Base-by-base conservation (phyloP, 2,113 vertebrate species). In the Corythaeola cristata region DNA sequence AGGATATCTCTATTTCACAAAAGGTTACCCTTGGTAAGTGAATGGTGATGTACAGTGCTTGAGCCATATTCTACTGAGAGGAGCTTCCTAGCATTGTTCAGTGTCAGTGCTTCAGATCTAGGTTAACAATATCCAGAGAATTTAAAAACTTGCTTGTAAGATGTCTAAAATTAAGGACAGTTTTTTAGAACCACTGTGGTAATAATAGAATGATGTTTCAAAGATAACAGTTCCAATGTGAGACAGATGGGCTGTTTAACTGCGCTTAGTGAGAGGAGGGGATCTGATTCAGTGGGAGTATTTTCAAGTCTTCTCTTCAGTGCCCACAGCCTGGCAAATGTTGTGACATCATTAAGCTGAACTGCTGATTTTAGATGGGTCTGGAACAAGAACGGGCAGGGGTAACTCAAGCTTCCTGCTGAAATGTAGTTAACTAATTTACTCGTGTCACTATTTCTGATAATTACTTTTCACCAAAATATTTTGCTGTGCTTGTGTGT, bases 381-480 rank as follows among this genome's bases (percentile, higher is more conserved):
- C 96, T 98, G 96, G 96, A 98, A 98, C 97, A 97, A 97, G 98
- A 98, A 98, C 50, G 94, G 97, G 98, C 98, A 98, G 95, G 97
- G 94, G 95, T 96, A 97, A 98, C 97, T 98, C 98, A 98, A 98
- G 95, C 96, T 97, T 98, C 97, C 95, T 77, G 82, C 96, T 97
- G 97, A 98, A 98, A 98, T 97, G 95, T 94, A 97, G 97, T 97
- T 98, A 98, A 97, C 96, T 98, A 97, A 98, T 98, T 98, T 98
- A 97, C 97, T 97, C 95, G 96, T 97, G 97, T 98, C 98, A 98
- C 97, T 98, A 97, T 98, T 98, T 98, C 97, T 97, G 97, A 98
- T 98, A 98, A 98, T 98, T 98, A 98, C 98, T 98, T 98, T 98
- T 98, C 98, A 98, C 98, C 98, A 98, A 99, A 99, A 98, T 99